Evolutionary conservation across 2,113 vertebrate genomes (phyloP), one percentile per base, ranked within the genome.

Genomic region (Aspidoscelis tigris): DNA sequence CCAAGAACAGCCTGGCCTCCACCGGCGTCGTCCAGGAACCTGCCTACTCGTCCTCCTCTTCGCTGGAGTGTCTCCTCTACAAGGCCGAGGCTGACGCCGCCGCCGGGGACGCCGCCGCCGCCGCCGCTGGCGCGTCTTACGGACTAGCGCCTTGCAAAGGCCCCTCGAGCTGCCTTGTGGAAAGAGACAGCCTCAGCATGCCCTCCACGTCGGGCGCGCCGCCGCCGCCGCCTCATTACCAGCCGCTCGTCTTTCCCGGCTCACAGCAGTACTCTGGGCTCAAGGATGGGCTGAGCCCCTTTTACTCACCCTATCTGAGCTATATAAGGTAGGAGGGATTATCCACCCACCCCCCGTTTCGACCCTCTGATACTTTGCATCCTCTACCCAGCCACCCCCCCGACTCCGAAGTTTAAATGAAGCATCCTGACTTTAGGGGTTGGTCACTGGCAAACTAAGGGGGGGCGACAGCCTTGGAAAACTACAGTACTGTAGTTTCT

Each of bases 31-130:
- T 3, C 33, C 41, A 22, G 6, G 75, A 71, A 41, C 33, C 75
- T 1, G 1, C 71, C 53, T 7, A 16, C 9, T 5, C 47, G 3
- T 2, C 65, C 14, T 83, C 78, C 22, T 41, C 92, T 2, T 43
- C 91, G 10, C 86, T 96, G 86, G 96, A 96, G 92, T 94, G 92
- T 84, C 83, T 94, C 3, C 92, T 96, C 43, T 96, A 96, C 91
- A 96, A 96, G 58, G 81, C 93, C 0, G 95, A 96, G 88, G 43
- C 79, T 14, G 83, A 26, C 2, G 7, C 74, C 4, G 18, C 14
- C 11, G 78, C 41, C 5, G 21, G 68, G 20, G 61, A 80, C 41
- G 2, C 90, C 0, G 71, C 89, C 41, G 2, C 90, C 0, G 71
- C 89, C 5, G 72, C 85, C 24, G 18, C 89, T 61, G 5, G 87